phyloP scores from a whole-genome alignment of 1,140 invertebrate genomes.

The Thereuonema tuberculata region DNA sequence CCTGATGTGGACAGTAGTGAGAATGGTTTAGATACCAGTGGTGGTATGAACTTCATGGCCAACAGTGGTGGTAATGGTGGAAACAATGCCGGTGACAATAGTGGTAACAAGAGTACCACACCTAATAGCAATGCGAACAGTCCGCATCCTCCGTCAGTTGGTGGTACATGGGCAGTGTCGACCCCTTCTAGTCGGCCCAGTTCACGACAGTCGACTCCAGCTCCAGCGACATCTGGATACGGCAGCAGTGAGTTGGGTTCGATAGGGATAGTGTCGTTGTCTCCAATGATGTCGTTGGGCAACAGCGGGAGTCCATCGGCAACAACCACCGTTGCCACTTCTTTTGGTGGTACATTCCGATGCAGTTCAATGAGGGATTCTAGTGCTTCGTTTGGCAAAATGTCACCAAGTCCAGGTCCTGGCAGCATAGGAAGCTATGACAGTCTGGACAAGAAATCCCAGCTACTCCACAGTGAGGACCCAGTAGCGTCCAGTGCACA shows the following conservation, averaged over 20 bases:
- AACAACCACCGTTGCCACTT: neutral
- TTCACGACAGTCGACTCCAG: constrained; percentile 39
- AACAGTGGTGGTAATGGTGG: neutral
- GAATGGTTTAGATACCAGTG: constrained; percentile 2
- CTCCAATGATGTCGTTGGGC: neutral
- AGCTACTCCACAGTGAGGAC: neutral
- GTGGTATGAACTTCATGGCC: neutral
- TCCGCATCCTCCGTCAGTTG: neutral
- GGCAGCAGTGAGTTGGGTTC: constrained; percentile 26
- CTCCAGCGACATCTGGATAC: constrained; percentile 25
- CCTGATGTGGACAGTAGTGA: neutral
- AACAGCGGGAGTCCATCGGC: neutral
- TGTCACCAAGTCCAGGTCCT: neutral
- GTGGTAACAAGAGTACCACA: constrained; percentile 32
- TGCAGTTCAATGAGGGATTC: neutral
- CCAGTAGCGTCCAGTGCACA: constrained; percentile 8
- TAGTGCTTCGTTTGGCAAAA: neutral
- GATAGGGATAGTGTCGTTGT: constrained; percentile 26
- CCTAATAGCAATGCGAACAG: constrained; percentile 1
- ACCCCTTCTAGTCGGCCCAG: constrained; percentile 33
- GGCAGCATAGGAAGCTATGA: neutral
- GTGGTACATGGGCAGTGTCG: neutral
- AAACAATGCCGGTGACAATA: constrained; percentile 31
- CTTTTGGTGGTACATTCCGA: neutral
- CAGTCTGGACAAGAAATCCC: neutral